Evolutionary conservation across 2,113 vertebrate species (phyloP).

Genomic region (Ptilorrhoa leucosticta): DNA sequence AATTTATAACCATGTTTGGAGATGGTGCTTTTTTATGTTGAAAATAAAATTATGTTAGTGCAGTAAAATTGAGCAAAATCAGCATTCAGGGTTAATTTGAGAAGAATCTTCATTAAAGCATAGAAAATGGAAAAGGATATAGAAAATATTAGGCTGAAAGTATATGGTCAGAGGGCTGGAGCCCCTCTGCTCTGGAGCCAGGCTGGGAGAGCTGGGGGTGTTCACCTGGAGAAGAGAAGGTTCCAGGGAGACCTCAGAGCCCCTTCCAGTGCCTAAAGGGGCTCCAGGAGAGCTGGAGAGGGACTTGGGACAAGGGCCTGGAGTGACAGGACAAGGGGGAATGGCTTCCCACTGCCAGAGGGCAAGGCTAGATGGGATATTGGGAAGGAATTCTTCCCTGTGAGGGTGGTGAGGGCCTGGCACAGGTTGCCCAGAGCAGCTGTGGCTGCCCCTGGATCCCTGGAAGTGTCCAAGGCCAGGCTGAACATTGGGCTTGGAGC

Average conservation of each 20-base stretch:
- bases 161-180: background rate
- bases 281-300: background rate
- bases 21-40: background rate
- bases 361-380: rapidly evolving
- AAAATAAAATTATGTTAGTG: background rate
- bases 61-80: background rate
- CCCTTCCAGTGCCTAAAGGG: rapidly evolving
- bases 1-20: background rate
- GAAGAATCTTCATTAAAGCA: background rate
- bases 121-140: background rate
- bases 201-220: background rate
- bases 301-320: rapidly evolving
- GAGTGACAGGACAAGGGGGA: background rate
- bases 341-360: background rate
- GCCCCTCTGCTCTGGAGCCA: background rate
- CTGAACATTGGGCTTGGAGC: rapidly evolving
- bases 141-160: background rate
- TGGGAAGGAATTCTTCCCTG: rapidly evolving
- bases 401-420: rapidly evolving
- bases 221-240: background rate
- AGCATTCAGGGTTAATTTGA: background rate
- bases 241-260: background rate
- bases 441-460: background rate
- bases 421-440: background rate
- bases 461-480: rapidly evolving